Base-by-base conservation (phyloP, 2,888 invertebrate genomes). In the Dasypogon diadema region DNA sequence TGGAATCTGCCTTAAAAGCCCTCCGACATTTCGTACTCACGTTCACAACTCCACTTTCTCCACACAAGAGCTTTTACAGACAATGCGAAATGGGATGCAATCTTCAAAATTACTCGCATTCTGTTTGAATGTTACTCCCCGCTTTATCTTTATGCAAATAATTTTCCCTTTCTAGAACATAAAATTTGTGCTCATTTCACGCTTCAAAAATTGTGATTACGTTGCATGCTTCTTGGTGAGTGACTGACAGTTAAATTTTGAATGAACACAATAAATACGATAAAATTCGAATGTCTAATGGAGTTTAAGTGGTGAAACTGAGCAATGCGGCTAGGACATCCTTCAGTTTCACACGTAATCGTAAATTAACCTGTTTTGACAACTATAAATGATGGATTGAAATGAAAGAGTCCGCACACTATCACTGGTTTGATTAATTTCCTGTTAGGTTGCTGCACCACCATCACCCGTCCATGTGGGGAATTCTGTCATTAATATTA, bases 361-460 rank as follows among this genome's bases (percentile, higher is more conserved):
- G 46, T 65, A 65, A 65, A 65, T 65, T 65, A 65, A 65, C 18
- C 65, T 37, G 48, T 65, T 65, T 65, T 42, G 65, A 65, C 65
- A 65, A 24, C 46, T 65, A 4, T 24, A n/a, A 65, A 46, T 65
- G 65, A 65, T 65, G 34, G 46, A 65, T 46, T 65, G 48, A 65
- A 16, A 46, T 24, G n/a, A 21, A 65, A 37, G 14, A 24, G 14
- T 5, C 30, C 30, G 30, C 8, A 5, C 3, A 30, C 30, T 30
- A 30, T 30, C 30, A 30, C 30, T 30, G 8, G 4, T 30, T 30
- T 30, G 30, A 30, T 30, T 30, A 30, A 30, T 30, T 30, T 30
- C 30, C 30, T 8, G 8, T 30, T 8, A 30, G 3, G 30, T 30
- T 8, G 30, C 3, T 8, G 30, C 30, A 30, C n/a, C n/a, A n/a